Percentiles rank a stretch among this genome's conserved stretches.
Conservation (phyloP, 2,113 vertebrate species). For the Hiodon tergisus region DNA sequence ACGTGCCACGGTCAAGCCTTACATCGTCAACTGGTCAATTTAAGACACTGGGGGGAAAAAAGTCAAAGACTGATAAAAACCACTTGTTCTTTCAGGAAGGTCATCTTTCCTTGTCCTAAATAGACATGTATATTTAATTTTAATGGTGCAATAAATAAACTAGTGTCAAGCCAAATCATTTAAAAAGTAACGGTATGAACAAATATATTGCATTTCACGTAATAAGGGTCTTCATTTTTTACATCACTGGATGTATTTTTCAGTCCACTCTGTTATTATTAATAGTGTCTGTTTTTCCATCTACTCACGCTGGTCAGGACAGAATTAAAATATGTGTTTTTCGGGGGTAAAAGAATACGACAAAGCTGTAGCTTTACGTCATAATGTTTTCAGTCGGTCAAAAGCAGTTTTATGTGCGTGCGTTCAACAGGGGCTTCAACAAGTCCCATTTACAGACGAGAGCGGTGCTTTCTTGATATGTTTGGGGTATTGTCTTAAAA, state of each 20-base stretch:
- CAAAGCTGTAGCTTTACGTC: neutral
- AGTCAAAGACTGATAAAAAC: too few species aligned
- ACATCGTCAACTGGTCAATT: neutral
- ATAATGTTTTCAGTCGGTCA: neutral
- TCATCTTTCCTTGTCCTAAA: too few species aligned
- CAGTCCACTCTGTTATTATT: too few species aligned
- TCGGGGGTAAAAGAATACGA: neutral
- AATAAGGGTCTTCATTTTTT: neutral
- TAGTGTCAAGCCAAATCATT: too few species aligned
- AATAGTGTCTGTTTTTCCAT: neutral
- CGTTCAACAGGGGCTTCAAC: neutral
- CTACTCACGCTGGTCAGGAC: neutral
- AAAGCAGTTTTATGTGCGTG: neutral
- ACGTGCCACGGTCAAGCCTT: conserved; percentile 6
- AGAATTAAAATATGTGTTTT: neutral
- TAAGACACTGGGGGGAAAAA: neutral
- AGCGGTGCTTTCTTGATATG: neutral
- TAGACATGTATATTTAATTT: too few species aligned
- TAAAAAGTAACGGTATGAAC: too few species aligned
- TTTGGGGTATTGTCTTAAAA: conserved; percentile 5
- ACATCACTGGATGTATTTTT: too few species aligned
- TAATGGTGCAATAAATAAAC: too few species aligned
- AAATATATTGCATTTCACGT: too few species aligned
- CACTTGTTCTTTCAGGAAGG: too few species aligned
- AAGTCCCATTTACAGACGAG: neutral